Conservation (phyloP, 2,113 vertebrate species). For the Oncorhynchus keta region DNA sequence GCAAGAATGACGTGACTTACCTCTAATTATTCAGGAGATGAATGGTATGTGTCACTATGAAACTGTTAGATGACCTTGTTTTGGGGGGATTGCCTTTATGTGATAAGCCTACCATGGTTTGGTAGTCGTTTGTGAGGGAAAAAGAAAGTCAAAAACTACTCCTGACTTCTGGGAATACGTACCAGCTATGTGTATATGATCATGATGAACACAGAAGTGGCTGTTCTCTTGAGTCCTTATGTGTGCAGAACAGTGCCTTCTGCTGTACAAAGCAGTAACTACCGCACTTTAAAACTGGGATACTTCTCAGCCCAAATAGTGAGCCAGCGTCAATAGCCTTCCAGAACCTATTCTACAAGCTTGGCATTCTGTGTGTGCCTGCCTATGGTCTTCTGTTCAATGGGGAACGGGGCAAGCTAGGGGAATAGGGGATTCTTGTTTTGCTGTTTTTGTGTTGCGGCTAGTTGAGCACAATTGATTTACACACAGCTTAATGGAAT, state of each 20-base stretch:
- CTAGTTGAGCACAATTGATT: conserved; percentile 35
- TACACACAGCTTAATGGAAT: conserved; percentile 17
- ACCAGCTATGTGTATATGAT: background rate
- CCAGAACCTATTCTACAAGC: background rate
- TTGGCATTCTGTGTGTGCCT: background rate
- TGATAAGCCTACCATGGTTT: no score
- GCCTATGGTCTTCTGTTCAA: no score
- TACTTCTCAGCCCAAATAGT: background rate
- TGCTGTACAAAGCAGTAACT: background rate
- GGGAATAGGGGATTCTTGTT: background rate
- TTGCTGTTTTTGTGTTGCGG: conserved; percentile 15
- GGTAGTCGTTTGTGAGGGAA: no score
- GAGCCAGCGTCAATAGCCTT: background rate
- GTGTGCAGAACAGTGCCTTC: background rate
- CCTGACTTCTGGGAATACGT: no score
- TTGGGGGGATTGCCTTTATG: no score
- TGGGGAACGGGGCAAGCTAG: no score
- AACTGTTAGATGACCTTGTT: no score
- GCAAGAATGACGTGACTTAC: conserved; percentile 18
- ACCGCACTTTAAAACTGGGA: background rate
- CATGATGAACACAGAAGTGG: no score
- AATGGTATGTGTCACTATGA: no score
- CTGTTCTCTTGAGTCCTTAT: no score
- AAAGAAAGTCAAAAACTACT: no score
- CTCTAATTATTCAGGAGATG: no score